Percentiles rank a stretch among this genome's conserved stretches.
These are phyloP conservation scores for Panthera leo DNA, from an alignment of 2,113 vertebrate species.

Conservation along the genomic window DNA sequence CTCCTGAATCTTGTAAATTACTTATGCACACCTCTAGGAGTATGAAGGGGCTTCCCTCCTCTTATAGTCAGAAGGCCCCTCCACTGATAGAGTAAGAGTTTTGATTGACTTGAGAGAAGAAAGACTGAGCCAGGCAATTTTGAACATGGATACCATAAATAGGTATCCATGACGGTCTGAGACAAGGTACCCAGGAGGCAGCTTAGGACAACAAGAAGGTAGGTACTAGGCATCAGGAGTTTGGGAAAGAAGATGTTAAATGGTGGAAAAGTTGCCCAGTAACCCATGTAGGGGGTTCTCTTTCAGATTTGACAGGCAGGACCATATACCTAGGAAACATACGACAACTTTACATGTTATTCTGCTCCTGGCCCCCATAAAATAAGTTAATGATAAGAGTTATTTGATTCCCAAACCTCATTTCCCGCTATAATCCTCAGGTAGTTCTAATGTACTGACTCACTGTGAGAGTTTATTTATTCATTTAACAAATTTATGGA, in stretches of 20 bases:
- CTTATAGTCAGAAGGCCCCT: not conserved
- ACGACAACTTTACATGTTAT: not conserved
- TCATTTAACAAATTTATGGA: constrained; percentile 41
- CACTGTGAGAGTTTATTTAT: not conserved
- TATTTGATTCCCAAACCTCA: not conserved
- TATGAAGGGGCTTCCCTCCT: not conserved
- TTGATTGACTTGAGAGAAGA: not conserved
- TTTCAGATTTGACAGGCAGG: not conserved
- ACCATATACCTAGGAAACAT: not conserved
- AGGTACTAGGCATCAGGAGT: not conserved
- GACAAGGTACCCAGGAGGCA: not conserved
- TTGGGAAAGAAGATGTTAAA: not conserved
- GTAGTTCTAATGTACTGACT: not conserved
- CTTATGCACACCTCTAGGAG: not conserved
- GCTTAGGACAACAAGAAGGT: not conserved
- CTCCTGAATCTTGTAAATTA: not conserved
- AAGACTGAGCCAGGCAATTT: not conserved
- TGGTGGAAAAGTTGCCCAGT: not conserved
- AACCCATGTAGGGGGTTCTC: not conserved
- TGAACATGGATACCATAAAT: not conserved
- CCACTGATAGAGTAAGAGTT: not conserved
- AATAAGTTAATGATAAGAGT: not conserved
- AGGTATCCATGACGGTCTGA: not conserved
- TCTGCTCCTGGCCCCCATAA: not conserved
- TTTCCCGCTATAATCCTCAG: not conserved